Conservation (phyloP, 2,797 vertebrate genomes). For the Amazonetta brasiliensis region DNA sequence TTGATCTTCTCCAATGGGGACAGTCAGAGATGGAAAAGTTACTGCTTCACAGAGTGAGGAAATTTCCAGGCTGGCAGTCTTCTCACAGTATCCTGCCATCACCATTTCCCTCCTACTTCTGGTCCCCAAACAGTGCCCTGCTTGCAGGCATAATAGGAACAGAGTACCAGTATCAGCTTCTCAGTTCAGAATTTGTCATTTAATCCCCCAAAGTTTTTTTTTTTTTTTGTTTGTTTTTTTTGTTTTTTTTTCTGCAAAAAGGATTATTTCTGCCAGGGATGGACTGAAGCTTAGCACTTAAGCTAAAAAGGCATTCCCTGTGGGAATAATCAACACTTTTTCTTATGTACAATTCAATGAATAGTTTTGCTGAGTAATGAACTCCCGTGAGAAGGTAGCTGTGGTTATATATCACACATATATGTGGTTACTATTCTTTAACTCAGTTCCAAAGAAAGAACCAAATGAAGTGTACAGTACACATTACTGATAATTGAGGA, state of each 20-base stretch:
- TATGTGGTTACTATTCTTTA: background rate
- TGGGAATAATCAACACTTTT: background rate
- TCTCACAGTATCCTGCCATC: background rate
- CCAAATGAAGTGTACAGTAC: background rate
- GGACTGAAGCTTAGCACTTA: background rate
- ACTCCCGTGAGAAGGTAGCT: background rate
- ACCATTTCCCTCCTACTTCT: background rate
- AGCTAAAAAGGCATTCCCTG: background rate
- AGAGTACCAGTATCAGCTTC: background rate
- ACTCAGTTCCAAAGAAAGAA: background rate
- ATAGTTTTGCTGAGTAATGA: background rate
- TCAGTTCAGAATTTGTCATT: background rate
- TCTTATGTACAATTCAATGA: background rate
- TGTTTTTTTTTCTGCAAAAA: background rate
- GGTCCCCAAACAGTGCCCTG: background rate
- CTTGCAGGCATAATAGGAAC: background rate
- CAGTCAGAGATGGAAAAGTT: background rate
- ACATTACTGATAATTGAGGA: slow-evolving; percentile 82
- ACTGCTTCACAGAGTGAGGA: background rate
- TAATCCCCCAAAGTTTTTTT: background rate
- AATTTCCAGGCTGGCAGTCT: background rate
- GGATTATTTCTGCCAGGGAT: background rate
- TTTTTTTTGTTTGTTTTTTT: too few species aligned
- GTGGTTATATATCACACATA: background rate
- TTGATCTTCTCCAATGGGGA: background rate